These are phyloP conservation scores for Burhinus oedicnemus DNA, from an alignment of 2,113 vertebrate species.

Conservation along the genomic window DNA sequence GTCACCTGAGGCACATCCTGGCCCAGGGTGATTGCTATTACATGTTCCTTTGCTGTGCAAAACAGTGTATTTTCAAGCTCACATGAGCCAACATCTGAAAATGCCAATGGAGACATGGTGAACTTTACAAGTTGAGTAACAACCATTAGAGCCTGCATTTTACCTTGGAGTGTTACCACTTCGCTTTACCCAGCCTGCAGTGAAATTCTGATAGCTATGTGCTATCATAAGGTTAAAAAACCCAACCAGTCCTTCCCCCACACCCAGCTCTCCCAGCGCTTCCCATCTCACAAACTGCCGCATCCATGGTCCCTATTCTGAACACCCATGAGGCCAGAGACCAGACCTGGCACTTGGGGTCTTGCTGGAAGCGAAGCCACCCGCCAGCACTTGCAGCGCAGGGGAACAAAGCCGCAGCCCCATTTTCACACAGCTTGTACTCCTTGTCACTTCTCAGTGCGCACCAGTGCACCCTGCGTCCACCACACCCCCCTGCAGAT, in stretches of 20 bases:
- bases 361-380: neutral
- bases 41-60: neutral
- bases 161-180: neutral
- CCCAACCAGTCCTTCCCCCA: neutral
- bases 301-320: neutral
- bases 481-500: neutral
- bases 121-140: neutral
- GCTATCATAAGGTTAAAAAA: neutral
- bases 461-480: neutral
- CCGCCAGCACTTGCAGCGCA: neutral
- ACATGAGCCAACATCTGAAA: neutral
- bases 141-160: neutral
- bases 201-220: neutral
- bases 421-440: neutral
- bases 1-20: neutral
- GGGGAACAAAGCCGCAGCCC: neutral
- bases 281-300: rapidly evolving
- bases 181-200: neutral
- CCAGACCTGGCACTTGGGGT: neutral
- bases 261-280: neutral
- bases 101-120: neutral
- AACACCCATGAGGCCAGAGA: neutral
- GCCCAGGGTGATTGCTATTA: neutral
- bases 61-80: neutral
- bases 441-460: neutral